These are phyloP conservation scores for Procambarus clarkii DNA, from an alignment of 1,140 invertebrate species.

Conservation along the genomic window DNA sequence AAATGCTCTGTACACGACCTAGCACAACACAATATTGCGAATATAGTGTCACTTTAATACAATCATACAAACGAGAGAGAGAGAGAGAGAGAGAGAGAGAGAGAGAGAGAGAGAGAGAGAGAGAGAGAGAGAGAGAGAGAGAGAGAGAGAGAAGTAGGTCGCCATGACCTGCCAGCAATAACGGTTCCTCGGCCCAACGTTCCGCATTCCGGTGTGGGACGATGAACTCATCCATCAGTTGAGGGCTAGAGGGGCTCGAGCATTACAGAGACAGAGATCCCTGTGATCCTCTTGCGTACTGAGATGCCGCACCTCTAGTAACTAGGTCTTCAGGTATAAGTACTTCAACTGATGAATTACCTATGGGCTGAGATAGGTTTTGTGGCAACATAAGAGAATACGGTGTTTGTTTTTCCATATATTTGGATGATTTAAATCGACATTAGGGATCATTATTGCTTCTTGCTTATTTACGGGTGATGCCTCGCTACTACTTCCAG, in stretches of 20 bases:
- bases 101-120: constrained; percentile 4
- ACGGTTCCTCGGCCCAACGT: constrained; percentile 28
- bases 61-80: too few relatives aligned
- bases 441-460: too few relatives aligned
- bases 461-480: too few relatives aligned
- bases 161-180: not conserved
- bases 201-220: constrained; percentile 49
- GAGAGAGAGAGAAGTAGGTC: constrained; percentile 45
- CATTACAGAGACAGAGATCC: not conserved
- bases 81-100: constrained; percentile 23
- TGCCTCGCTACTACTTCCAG: too few relatives aligned
- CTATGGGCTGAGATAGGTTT: not conserved
- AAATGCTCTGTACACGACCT: too few relatives aligned
- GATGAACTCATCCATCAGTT: constrained; percentile 19
- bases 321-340: constrained; percentile 28
- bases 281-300: not conserved
- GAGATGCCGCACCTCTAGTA: not conserved
- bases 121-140: constrained; percentile 32
- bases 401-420: too few relatives aligned
- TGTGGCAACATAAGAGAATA: too few relatives aligned
- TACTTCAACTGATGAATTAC: not conserved
- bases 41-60: too few relatives aligned
- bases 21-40: too few relatives aligned
- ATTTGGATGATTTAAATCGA: too few relatives aligned
- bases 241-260: not conserved